These are phyloP conservation scores for Entosphenus tridentatus DNA, from an alignment of 2,113 vertebrate species.

Conservation along the genomic window DNA sequence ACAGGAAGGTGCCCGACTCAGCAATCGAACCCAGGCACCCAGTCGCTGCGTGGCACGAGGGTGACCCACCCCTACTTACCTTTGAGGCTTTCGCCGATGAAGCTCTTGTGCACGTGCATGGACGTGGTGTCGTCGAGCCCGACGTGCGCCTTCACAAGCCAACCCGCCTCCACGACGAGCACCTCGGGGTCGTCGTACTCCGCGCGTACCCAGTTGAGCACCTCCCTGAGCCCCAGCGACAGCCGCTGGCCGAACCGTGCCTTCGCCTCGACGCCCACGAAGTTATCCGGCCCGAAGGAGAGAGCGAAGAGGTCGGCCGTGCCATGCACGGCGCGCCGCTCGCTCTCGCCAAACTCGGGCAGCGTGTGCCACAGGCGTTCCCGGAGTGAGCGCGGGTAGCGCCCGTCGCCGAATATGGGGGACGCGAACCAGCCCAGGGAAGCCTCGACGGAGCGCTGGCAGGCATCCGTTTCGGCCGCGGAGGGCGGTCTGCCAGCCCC, in stretches of 20 bases:
- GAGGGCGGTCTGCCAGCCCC: constrained; percentile 19
- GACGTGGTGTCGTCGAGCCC: constrained; percentile 68
- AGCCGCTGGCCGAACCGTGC: constrained; percentile 68
- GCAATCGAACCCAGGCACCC: no score
- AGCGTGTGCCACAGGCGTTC: constrained; percentile 38
- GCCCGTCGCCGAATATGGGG: constrained; percentile 65
- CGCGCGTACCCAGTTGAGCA: constrained; percentile 63
- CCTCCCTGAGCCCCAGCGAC: constrained; percentile 55
- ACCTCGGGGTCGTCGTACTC: constrained; percentile 65
- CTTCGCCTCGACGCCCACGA: constrained; percentile 53
- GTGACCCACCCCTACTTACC: constrained; percentile 23
- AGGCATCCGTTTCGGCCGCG: constrained; percentile 33
- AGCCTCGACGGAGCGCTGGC: constrained; percentile 74
- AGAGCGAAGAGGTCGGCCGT: constrained; percentile 89
- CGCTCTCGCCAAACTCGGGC: constrained; percentile 42
- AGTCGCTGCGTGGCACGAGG: no score
- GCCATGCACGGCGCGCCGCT: constrained; percentile 38
- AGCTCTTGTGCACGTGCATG: constrained; percentile 80
- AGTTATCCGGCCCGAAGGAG: constrained; percentile 72
- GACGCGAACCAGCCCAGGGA: constrained; percentile 89
- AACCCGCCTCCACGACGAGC: constrained; percentile 92
- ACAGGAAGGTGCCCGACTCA: no score
- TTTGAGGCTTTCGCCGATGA: constrained; percentile 69
- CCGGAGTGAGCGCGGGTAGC: constrained; percentile 74
- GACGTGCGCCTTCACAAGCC: constrained; percentile 56